Evolutionary conservation across 1,140 invertebrate species (phyloP), one percentile per base, ranked within the genome.

Genomic region (Nasonia giraulti): DNA sequence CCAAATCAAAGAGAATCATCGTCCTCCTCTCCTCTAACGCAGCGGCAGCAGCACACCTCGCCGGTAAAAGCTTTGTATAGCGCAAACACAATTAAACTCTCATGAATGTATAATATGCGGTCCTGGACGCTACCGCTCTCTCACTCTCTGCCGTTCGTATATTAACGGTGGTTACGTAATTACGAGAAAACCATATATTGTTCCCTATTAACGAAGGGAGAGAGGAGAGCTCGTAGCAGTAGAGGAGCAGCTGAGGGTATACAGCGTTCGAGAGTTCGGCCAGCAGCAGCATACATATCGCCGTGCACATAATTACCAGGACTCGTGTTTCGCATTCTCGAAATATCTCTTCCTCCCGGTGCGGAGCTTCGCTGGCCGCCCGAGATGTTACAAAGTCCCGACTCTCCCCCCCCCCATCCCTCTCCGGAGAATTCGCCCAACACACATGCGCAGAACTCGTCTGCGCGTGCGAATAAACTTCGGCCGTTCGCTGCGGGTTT

Each of bases 131-230:
- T 62, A 62, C 31, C 44, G 23, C 62, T 44, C 6, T 10, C 37
- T 40, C 6, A 7, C 5, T 62, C 11, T 7, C 55, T 71, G 23
- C 37, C 68, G 66, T 80, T 80, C 77, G 40, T 78, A 84, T 84
- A 84, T 84, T 84, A 84, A 74, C 77, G 69, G 50, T 76, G 83
- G 69, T 80, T 80, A 75, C 83, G 78, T 75, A 84, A 80, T 80
- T 84, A 84, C 71, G 47, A 74, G 77, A 47, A 80, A 75, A 80
- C 27, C 71, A 77, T 84, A 84, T 84, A 84, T 80, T 75, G 78
- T 84, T 84, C 69, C 33, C 78, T 69, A 84, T 84, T 84, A 84
- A 80, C 83, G 68, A 68, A 80, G 68, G 68, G 3, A n/a, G 23
- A 27, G 40, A 33, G 33, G 33, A 55, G 37, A 40, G 27, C 20